Base-by-base conservation (phyloP, 2,113 vertebrate species). In the Mesoclemmys tuberculata region DNA sequence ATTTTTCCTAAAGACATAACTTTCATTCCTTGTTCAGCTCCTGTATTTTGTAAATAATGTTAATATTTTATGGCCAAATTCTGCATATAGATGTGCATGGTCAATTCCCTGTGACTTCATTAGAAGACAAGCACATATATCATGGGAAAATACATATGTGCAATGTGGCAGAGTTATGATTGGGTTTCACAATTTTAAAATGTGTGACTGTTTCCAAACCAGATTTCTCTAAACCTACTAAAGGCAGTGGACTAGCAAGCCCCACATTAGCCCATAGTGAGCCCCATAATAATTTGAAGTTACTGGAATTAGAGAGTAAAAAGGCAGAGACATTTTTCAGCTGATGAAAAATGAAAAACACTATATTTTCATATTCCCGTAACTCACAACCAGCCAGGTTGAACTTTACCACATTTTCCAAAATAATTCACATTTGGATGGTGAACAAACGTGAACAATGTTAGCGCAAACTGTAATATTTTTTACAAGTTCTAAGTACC, bases 241-340 rank as follows among this genome's bases (percentile, higher is more conserved):
- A 90, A 91, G 51, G 86, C 80, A 44, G 11, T 26, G 41, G 71
- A 75, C 19, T 75, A 75, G 38, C 12, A 38, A 75, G 2, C 21
- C 38, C 35, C 71, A 91, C 58, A 29, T 90, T 68, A 68, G 61
- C 31, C 61, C 35, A 14, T 68, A 68, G 61, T 21, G 61, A 68
- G 18, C 7, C 61, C 46, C 81, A 83, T 87, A 84, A 85, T 84
- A 94, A 94, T 31, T 26, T 94, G 71, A 88, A 77, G n/a, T 80
- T 95, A 71, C 0, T 1, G 77, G 38, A 92, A 71, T 74, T 81
- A 68, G 22, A 85, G 35, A 85, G 5, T 80, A 85, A 92, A 93
- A 93, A 58, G 56, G 27, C 82, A 93, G 82, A 90, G 92, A 91
- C 22, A 92, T 93, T 95, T 96, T 96, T 93, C 85, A 90, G 54